A percentile compares a stretch with the other conserved stretches of the same genome.
Evolutionary conservation across 2,113 vertebrate genomes (phyloP).

Genomic region (Pteronura brasiliensis): DNA sequence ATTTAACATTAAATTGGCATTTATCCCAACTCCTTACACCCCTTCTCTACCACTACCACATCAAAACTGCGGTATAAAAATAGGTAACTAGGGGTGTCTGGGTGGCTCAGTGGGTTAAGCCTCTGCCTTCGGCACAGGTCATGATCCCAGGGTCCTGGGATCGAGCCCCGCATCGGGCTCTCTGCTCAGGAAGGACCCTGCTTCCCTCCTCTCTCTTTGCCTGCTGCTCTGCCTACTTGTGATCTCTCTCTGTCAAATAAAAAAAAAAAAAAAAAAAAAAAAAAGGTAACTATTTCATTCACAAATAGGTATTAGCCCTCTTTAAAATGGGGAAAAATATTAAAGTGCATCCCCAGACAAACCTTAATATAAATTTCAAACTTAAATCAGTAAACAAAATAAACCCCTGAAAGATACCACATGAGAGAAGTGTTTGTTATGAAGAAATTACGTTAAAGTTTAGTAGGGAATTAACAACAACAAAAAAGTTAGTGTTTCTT

Average conservation of each 20-base stretch:
- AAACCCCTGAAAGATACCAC: background rate
- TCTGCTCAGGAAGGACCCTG: too few relatives aligned
- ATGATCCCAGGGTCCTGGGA: too few relatives aligned
- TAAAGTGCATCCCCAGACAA: background rate
- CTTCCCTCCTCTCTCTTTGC: too few relatives aligned
- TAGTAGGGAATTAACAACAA: background rate
- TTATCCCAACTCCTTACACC: background rate
- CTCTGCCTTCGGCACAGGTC: too few relatives aligned
- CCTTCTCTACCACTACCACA: background rate
- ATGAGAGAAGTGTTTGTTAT: background rate
- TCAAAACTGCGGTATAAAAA: background rate
- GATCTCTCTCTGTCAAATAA: too few relatives aligned
- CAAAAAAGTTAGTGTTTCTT: background rate
- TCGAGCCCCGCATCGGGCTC: too few relatives aligned
- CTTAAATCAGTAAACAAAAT: background rate
- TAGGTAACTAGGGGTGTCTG: background rate
- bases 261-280: background rate
- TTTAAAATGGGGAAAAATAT: background rate
- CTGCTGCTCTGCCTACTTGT: too few relatives aligned
- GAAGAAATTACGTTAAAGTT: background rate
- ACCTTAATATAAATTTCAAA: background rate
- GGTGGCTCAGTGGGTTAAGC: too few relatives aligned
- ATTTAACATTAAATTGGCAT: background rate
- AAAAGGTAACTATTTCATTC: background rate
- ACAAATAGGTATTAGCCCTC: background rate